phyloP scores from a whole-genome alignment of 2,888 invertebrate species.

The Orthosia cruda region DNA sequence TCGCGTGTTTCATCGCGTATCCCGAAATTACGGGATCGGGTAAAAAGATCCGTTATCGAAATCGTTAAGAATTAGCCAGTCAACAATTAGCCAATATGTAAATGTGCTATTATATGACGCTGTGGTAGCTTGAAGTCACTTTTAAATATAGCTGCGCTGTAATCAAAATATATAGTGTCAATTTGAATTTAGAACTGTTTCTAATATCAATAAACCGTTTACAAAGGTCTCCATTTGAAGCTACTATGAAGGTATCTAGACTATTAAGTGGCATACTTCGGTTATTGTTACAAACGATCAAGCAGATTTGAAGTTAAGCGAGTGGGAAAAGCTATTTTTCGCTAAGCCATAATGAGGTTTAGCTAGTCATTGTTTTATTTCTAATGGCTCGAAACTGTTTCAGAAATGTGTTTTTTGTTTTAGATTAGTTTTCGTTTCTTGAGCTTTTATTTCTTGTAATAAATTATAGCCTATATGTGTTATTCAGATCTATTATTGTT shows the following conservation, averaged over 20 bases:
- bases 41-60: too few relatives aligned
- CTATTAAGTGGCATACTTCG: conserved; percentile 51
- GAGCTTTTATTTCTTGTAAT: conserved; percentile 13
- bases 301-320: conserved; percentile 60
- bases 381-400: conserved; percentile 33
- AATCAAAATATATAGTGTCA: neutral
- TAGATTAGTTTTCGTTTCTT: conserved; percentile 26
- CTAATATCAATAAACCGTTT: conserved; percentile 15
- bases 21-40: too few relatives aligned
- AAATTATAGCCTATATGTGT: too few relatives aligned
- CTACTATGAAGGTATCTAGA: conserved; percentile 23
- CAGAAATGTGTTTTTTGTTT: conserved; percentile 13
- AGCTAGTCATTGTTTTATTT: conserved; percentile 57
- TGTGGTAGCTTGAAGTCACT: neutral
- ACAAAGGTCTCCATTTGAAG: conserved; percentile 25
- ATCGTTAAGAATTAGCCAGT: too few relatives aligned
- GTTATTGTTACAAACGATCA: conserved; percentile 63
- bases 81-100: too few relatives aligned
- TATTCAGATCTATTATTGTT: too few relatives aligned
- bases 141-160: neutral
- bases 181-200: neutral
- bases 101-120: too few relatives aligned
- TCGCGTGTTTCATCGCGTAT: too few relatives aligned
- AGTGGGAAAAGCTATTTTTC: conserved; percentile 61
- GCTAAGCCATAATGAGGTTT: conserved; percentile 55